Percentiles rank a stretch among this genome's conserved stretches.
Evolutionary conservation across 2,888 invertebrate genomes (phyloP).

Genomic region (Ormyrus rosae): DNA sequence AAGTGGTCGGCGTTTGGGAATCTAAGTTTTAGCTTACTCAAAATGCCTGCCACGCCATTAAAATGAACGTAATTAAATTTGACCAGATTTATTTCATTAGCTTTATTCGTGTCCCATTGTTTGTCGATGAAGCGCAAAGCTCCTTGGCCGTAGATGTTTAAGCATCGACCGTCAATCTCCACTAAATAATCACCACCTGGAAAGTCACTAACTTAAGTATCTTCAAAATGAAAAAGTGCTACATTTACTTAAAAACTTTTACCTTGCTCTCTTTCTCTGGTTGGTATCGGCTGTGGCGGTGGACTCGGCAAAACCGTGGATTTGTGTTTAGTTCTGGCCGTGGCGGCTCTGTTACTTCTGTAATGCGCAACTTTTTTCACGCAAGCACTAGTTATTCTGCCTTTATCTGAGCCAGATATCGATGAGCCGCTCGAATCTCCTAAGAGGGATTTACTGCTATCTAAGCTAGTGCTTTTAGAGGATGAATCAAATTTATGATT

Average conservation of each 20-base stretch:
- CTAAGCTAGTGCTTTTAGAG: constrained; percentile 68
- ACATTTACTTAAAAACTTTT: constrained; percentile 3
- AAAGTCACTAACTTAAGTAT: not conserved
- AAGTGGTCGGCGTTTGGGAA: constrained; percentile 90
- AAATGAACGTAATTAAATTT: constrained; percentile 94
- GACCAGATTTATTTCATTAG: constrained; percentile 86
- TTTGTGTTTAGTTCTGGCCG: constrained; percentile 81
- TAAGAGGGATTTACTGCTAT: constrained; percentile 68
- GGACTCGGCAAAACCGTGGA: constrained; percentile 76
- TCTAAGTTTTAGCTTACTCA: constrained; percentile 86
- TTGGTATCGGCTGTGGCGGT: constrained; percentile 77
- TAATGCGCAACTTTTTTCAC: constrained; percentile 76
- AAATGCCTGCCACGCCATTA: constrained; percentile 85
- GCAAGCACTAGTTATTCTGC: constrained; percentile 68
- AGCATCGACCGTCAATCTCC: constrained; percentile 88
- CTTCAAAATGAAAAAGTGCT: not conserved
- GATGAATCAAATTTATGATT: constrained; percentile 47
- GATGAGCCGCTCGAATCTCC: constrained; percentile 69
- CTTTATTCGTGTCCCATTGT: constrained; percentile 87
- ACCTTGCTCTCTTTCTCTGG: constrained; percentile 86
- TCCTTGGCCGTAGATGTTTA: constrained; percentile 92
- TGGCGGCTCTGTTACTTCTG: constrained; percentile 79
- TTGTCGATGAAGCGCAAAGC: constrained; percentile 88
- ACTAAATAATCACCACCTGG: constrained; percentile 92
- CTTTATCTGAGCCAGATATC: constrained; percentile 63